These are phyloP conservation scores for Urechis unicinctus DNA, from an alignment of 2,888 invertebrate genomes.

Conservation along the genomic window DNA sequence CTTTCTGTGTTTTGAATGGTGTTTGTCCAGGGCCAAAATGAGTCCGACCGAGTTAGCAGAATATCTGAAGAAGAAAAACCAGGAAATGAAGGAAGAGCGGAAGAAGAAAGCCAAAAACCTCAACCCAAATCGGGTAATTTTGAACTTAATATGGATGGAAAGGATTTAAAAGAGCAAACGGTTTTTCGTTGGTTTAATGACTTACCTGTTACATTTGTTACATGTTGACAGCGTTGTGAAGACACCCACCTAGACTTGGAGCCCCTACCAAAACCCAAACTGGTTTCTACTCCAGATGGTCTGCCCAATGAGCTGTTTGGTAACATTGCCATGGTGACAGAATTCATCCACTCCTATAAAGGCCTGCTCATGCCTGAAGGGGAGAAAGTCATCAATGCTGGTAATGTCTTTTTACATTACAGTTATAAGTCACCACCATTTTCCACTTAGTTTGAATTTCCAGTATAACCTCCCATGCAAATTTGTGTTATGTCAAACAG, in stretches of 20 bases:
- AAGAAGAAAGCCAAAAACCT: conserved; percentile 10
- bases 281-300: conserved; percentile 45
- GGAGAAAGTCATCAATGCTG: background rate
- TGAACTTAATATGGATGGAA: background rate
- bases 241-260: conserved; percentile 35
- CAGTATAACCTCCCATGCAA: too few relatives aligned
- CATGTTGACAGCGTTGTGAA: conserved; percentile 29
- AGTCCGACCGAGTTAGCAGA: conserved; percentile 34
- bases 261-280: conserved; percentile 37
- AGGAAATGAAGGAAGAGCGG: conserved; percentile 18
- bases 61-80: conserved; percentile 29
- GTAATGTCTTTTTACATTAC: too few relatives aligned
- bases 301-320: conserved; percentile 49
- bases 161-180: conserved; percentile 7
- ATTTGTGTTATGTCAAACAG: too few relatives aligned
- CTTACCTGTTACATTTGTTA: background rate
- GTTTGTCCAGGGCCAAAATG: conserved; percentile 34
- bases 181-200: background rate
- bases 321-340: conserved; percentile 50
- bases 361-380: conserved; percentile 45
- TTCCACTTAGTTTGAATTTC: too few relatives aligned
- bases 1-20: background rate
- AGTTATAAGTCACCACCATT: too few relatives aligned
- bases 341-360: conserved; percentile 47
- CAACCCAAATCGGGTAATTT: background rate